Percentiles rank a stretch among this genome's conserved stretches.
phyloP scores from a whole-genome alignment of 2,113 vertebrate species.

The Ptyas mucosa region DNA sequence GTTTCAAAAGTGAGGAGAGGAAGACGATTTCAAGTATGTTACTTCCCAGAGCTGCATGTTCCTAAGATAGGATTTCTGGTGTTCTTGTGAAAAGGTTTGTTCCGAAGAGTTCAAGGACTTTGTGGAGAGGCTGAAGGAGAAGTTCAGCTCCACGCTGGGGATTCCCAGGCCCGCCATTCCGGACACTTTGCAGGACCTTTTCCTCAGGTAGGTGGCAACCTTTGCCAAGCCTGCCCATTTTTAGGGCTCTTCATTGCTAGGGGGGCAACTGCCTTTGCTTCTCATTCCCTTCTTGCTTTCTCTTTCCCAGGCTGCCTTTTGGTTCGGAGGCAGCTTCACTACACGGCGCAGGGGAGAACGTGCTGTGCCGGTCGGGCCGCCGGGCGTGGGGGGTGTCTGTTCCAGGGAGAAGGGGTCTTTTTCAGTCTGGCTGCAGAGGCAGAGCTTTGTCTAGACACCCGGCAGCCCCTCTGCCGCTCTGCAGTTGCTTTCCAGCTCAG shows the following conservation, averaged over 20 bases:
- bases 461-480: neutral
- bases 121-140: constrained; percentile 81
- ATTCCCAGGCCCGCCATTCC: constrained; percentile 74
- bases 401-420: neutral
- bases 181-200: constrained; percentile 83
- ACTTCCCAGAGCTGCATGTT: no score
- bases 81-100: constrained; percentile 76
- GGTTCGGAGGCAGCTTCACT: no score
- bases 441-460: neutral
- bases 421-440: neutral
- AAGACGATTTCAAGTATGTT: neutral
- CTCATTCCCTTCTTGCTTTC: neutral
- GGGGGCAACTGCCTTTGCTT: neutral
- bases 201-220: constrained; percentile 70
- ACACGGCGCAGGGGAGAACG: neutral
- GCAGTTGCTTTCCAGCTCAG: neutral
- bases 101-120: constrained; percentile 83
- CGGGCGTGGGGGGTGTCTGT: neutral
- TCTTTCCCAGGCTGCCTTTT: neutral
- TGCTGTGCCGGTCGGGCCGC: neutral
- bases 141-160: constrained; percentile 80
- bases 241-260: neutral
- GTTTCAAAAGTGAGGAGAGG: neutral
- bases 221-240: neutral
- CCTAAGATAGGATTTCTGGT: neutral